Evolutionary conservation across 2,888 invertebrate genomes (phyloP).

Genomic region (Euproctis similis): DNA sequence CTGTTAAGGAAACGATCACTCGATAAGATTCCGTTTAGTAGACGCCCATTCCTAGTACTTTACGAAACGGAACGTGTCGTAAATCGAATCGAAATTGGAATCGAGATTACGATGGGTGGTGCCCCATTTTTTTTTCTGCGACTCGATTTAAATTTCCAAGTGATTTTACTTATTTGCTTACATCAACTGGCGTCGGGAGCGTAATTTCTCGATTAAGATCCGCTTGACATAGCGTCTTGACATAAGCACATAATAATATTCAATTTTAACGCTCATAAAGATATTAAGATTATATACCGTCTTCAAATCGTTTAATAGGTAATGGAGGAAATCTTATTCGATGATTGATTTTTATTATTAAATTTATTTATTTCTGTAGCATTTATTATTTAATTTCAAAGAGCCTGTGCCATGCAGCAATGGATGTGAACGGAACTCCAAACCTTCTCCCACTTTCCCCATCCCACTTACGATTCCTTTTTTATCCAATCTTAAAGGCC

Average conservation of each 20-base stretch:
- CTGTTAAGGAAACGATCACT: conserved; percentile 52
- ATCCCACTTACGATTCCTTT: too few relatives aligned
- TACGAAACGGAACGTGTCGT: conserved; percentile 40
- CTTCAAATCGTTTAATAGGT: too few relatives aligned
- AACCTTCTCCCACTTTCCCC: too few relatives aligned
- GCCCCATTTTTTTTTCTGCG: conserved; percentile 26
- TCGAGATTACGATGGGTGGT: conserved; percentile 27
- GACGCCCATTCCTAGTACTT: conserved; percentile 56
- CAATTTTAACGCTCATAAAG: background rate
- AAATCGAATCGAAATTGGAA: conserved; percentile 41
- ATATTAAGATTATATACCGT: too few relatives aligned
- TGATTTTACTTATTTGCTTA: conserved; percentile 14
- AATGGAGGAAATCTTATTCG: too few relatives aligned
- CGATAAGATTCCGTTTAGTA: conserved; percentile 43
- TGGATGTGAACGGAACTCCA: too few relatives aligned
- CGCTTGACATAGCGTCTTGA: conserved; percentile 13
- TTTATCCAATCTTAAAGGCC: too few relatives aligned
- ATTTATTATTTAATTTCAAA: too few relatives aligned
- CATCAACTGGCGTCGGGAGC: conserved; percentile 11
- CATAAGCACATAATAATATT: conserved; percentile 1
- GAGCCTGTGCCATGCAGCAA: too few relatives aligned
- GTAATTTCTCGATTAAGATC: conserved; percentile 14
- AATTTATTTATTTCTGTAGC: too few relatives aligned
- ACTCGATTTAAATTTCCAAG: conserved; percentile 23
- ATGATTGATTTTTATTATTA: too few relatives aligned